Percentiles rank a stretch among this genome's conserved stretches.
phyloP scores from a whole-genome alignment of 2,888 invertebrate genomes.

The Serrognathus titanus region DNA sequence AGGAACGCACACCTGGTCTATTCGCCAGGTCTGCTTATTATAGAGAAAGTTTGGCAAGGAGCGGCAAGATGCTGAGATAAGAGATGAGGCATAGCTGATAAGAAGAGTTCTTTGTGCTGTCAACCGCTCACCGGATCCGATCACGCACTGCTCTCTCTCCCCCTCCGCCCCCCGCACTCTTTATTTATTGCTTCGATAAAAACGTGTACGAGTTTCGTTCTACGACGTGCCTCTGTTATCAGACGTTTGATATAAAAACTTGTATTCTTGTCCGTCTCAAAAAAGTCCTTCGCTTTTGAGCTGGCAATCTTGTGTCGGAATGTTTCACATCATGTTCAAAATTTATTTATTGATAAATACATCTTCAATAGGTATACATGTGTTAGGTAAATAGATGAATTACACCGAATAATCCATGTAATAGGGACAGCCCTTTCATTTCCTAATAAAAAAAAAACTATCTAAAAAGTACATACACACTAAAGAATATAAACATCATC shows the following conservation, averaged over 20 bases:
- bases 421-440: no score
- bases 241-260: slow-evolving; percentile 22
- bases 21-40: slow-evolving; percentile 21
- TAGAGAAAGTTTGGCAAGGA: slow-evolving; percentile 49
- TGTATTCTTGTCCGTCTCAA: slow-evolving; percentile 14
- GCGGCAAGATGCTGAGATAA: slow-evolving; percentile 35
- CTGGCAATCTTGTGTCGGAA: no score
- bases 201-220: slow-evolving; percentile 17
- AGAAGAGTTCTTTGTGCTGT: slow-evolving; percentile 36
- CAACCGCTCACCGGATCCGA: slow-evolving; percentile 25
- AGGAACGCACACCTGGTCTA: slow-evolving; percentile 19
- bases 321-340: no score
- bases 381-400: no score
- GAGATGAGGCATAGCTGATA: slow-evolving; percentile 42
- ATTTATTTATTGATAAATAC: no score
- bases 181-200: slow-evolving; percentile 6
- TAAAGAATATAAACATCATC: no score
- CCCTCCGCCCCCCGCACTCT: slow-evolving; percentile 5
- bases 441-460: no score
- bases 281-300: slow-evolving; percentile 9
- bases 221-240: slow-evolving; percentile 25
- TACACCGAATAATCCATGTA: no score
- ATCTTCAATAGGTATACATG: no score
- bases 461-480: no score
- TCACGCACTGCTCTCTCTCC: slow-evolving; percentile 12